A percentile compares a stretch with the other conserved stretches of the same genome.
These are phyloP conservation scores for Folsomia candida DNA, from an alignment of 2,888 invertebrate species.

Conservation along the genomic window DNA sequence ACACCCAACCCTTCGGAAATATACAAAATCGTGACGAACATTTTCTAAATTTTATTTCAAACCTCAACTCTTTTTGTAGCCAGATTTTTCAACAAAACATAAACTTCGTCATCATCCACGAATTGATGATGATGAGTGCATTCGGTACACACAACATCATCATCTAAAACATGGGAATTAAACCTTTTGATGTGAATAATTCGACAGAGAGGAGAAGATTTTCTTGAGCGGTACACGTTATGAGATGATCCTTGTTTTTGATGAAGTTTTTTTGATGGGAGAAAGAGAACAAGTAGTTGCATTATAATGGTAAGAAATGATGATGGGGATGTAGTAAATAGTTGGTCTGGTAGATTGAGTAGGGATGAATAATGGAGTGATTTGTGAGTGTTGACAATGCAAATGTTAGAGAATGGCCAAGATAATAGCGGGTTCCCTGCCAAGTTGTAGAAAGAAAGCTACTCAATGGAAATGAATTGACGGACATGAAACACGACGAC, in stretches of 20 bases:
- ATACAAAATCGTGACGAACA: neutral
- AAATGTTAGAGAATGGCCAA: constrained; percentile 27
- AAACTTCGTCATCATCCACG: too few species aligned
- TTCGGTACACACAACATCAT: too few species aligned
- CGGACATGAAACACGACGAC: neutral
- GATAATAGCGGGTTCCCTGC: constrained; percentile 26
- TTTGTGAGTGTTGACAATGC: constrained; percentile 33
- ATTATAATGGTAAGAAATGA: neutral
- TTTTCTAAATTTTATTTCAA: too few species aligned
- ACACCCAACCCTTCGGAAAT: neutral
- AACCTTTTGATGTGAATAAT: too few species aligned
- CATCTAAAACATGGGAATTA: too few species aligned
- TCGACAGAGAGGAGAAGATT: neutral
- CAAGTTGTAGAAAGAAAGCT: constrained; percentile 27
- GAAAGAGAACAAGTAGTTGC: neutral
- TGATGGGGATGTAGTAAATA: neutral
- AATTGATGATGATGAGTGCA: too few species aligned
- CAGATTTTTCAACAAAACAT: too few species aligned
- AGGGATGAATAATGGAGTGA: constrained; percentile 19
- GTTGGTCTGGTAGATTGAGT: constrained; percentile 1
- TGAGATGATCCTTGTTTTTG: neutral
- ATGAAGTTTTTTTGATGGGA: neutral
- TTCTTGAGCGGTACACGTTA: neutral
- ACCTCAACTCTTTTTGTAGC: too few species aligned
- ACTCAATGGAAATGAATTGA: constrained; percentile 24